Base-by-base conservation (phyloP, 2,888 invertebrate species). In the Carpatolechia fugitivella region DNA sequence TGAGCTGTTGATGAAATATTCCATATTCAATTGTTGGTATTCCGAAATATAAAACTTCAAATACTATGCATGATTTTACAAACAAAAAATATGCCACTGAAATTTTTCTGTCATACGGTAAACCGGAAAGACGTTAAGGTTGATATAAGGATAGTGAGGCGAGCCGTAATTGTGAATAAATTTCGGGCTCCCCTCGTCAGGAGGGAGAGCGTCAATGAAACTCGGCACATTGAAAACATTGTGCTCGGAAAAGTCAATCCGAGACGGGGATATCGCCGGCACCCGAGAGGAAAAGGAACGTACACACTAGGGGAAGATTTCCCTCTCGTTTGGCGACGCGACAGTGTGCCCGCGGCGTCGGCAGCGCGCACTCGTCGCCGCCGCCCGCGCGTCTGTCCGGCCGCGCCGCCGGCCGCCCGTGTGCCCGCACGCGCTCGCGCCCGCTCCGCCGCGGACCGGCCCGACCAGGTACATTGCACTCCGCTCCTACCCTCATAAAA, bases 301-400 rank as follows among this genome's bases (percentile, higher is more conserved):
- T 63, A 46, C 16, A 54, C 51, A 41, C 52, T 60, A 61, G 75
- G 82, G 81, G 80, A 70, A 71, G 78, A 70, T 87, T 88, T 88
- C 86, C 81, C 86, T 88, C 82, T 86, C 85, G 82, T 79, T 83
- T 74, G 82, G 78, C 73, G 59, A n/a, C n/a, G 18, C 54, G 54
- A 58, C 51, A 55, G 55, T 55, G 55, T 18, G 44, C 8, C 13
- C 16, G 16, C 36, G 55, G 36, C 52, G 55, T 46, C 33, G 20
- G 20, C 7, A 18, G 46, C 46, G 24, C 20, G 14, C 64, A 62
- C 66, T 56, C 53, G 48, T 48, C 30, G 48, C 54, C 48, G 30
- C 55, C 54, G 59, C 46, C 46, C 29, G 16, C 50, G 49, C 40
- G 8, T 7, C 16, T 20, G 10, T 1, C 29, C n/a, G 14, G 10